These are phyloP conservation scores for Tiliacea aurago DNA, from an alignment of 2,888 invertebrate species.

Conservation along the genomic window DNA sequence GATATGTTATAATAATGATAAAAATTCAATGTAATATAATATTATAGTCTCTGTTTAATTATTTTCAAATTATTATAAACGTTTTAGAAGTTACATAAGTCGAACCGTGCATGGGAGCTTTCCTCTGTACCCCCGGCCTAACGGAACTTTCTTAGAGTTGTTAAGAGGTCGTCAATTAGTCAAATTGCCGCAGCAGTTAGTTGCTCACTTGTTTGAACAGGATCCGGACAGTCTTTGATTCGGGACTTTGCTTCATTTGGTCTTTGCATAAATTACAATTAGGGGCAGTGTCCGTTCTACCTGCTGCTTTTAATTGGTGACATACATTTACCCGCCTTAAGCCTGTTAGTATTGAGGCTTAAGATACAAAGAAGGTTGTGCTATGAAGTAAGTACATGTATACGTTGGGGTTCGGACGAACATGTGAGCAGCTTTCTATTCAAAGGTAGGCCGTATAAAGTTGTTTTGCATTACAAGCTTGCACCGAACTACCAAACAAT, in stretches of 20 bases:
- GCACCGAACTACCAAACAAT: neutral
- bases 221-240: conserved; percentile 67
- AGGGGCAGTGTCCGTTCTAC: conserved; percentile 57
- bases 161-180: conserved; percentile 77
- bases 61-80: neutral
- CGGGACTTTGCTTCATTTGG: conserved; percentile 60
- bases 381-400: neutral
- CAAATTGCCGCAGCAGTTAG: conserved; percentile 75
- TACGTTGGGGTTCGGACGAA: neutral
- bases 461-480: neutral
- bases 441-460: neutral
- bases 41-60: neutral
- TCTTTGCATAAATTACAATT: conserved; percentile 68
- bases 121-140: conserved; percentile 54
- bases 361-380: conserved; percentile 18
- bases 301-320: conserved; percentile 58
- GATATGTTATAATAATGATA: too few relatives aligned
- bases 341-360: conserved; percentile 42
- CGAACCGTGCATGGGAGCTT: neutral
- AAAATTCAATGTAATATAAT: too few relatives aligned
- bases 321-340: conserved; percentile 38
- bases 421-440: neutral
- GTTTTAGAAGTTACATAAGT: neutral
- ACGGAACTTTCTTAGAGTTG: conserved; percentile 73
- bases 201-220: conserved; percentile 69